Evolutionary conservation across 2,888 invertebrate genomes (phyloP), one percentile per base, ranked within the genome.

Genomic region (Chelonus formosanus): DNA sequence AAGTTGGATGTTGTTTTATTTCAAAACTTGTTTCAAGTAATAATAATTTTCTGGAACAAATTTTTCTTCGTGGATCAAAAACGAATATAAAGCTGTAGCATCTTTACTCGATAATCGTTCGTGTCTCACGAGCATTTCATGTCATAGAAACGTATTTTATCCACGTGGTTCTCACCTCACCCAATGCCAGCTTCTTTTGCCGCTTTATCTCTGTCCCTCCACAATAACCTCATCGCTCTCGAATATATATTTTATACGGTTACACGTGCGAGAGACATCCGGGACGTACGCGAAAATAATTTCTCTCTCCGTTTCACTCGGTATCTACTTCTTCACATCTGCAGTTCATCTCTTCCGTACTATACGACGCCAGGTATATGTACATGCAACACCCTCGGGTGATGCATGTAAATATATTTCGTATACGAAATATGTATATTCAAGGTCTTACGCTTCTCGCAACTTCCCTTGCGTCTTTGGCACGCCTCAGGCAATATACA

Each of bases 21-120:
- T 20, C 20, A 20, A 20, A 20, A 20, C 20, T 20, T 20, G 20
- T 20, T 20, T 20, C 20, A 20, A 20, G 20, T 20, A 20, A 20
- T 20, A 20, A 20, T 20, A 20, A 20, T 20, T 20, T 20, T 20
- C 20, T 20, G 20, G 20, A 20, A 20, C 20, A 20, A 20, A 20
- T 20, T 20, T 20, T 20, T 20, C 20, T 20, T 20, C 20, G 20
- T 20, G 20, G 2, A 20, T 20, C 20, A 20, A 20, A 20, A 20
- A 20, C 20, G 20, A 20, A 20, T 20, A 20, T 20, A 20, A 20
- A 20, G 20, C 20, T 20, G 20, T 10, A 44, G 45, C 32, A 44
- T 58, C 32, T 47, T 44, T 34, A 45, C 47, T 35, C 35, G 10
- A 58, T 58, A 58, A 58, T 58, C 58, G 58, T 58, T 58, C 58